A percentile compares a stretch with the other conserved stretches of the same genome.
Conservation (phyloP, 2,888 invertebrate species). For the Troides helena region DNA sequence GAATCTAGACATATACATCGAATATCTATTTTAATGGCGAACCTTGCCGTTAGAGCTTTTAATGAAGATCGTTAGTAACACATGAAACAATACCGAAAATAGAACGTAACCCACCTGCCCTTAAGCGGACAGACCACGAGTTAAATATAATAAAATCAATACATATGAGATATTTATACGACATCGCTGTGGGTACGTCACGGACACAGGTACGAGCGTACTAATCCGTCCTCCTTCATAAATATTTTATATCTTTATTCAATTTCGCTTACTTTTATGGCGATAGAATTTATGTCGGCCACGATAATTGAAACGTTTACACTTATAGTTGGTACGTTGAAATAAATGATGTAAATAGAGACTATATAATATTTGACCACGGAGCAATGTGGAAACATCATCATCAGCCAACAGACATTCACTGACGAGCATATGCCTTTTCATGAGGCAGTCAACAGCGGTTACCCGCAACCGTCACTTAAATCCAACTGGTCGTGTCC, state of each 20-base stretch:
- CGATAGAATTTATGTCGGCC: not conserved
- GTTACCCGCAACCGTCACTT: no score
- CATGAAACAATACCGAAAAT: conserved; percentile 11
- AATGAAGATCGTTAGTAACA: conserved; percentile 14
- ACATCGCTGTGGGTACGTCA: conserved; percentile 1
- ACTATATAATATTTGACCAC: not conserved
- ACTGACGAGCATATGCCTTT: no score
- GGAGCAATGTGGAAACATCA: no score
- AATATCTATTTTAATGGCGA: not conserved
- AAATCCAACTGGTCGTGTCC: no score
- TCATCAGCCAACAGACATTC: no score
- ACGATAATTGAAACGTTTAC: not conserved
- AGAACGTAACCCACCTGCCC: conserved; percentile 19
- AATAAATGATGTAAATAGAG: not conserved
- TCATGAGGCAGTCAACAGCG: no score
- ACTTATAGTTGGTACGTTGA: not conserved
- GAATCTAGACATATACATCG: not conserved
- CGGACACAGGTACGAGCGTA: not conserved
- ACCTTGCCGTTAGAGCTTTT: not conserved
- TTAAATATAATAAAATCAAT: conserved; percentile 29
- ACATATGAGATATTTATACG: conserved; percentile 9
- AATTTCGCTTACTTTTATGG: not conserved
- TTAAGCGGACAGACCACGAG: conserved; percentile 11
- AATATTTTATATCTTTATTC: conserved; percentile 2
- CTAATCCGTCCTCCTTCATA: not conserved